Conservation (phyloP, 1,140 invertebrate genomes). For the Arion vulgaris region DNA sequence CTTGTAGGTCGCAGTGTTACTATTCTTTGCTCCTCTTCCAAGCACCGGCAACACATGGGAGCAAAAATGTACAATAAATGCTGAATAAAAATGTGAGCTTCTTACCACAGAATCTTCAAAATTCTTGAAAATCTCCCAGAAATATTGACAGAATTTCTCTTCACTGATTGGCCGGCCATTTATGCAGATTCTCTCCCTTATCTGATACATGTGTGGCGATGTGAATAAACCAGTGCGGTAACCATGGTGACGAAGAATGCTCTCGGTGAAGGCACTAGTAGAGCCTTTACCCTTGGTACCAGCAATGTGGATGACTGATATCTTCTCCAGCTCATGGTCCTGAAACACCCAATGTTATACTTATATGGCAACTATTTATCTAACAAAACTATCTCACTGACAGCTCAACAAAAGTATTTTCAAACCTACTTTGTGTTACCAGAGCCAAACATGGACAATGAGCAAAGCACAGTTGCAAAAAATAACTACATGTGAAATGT, state of each 20-base stretch:
- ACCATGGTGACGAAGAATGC: constrained; percentile 88
- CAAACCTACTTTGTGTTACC: no score
- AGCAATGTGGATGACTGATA: constrained; percentile 92
- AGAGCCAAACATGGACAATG: no score
- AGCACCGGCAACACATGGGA: no score
- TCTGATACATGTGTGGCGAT: constrained; percentile 94
- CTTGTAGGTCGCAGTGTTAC: no score
- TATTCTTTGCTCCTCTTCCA: no score
- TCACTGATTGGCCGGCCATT: constrained; percentile 85
- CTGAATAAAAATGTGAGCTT: background rate
- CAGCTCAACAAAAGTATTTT: no score
- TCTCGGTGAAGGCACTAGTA: constrained; percentile 93
- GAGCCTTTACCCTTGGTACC: constrained; percentile 96
- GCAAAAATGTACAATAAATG: no score
- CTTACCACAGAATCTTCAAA: constrained; percentile 69
- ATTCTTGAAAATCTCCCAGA: constrained; percentile 85
- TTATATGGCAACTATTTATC: no score
- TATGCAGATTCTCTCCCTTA: constrained; percentile 91
- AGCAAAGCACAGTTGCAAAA: no score
- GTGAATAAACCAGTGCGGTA: constrained; percentile 89
- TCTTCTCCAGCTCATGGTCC: constrained; percentile 71
- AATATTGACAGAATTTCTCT: constrained; percentile 83
- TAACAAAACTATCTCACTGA: no score
- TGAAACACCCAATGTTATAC: constrained; percentile 48
- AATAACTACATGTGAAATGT: no score